A percentile compares a stretch with the other conserved stretches of the same genome.
These are phyloP conservation scores for Drosophila stalkeri DNA, from an alignment of 2,888 invertebrate genomes.

Conservation along the genomic window DNA sequence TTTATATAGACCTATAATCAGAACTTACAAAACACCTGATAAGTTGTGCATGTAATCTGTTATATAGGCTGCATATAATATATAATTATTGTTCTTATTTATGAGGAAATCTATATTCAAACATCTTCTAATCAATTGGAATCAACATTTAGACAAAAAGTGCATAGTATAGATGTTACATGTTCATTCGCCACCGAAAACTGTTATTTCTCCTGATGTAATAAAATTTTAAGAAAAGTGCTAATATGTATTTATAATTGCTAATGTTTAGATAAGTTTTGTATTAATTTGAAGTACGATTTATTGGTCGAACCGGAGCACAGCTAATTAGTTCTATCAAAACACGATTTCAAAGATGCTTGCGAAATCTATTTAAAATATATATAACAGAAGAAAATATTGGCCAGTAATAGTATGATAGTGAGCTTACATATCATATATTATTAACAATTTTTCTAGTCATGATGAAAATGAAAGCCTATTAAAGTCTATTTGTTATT, in stretches of 20 bases:
- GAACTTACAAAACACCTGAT: background rate
- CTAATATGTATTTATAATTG: too few species aligned
- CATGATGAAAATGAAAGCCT: too few species aligned
- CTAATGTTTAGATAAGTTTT: too few species aligned
- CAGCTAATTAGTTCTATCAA: too few species aligned
- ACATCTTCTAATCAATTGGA: conserved; percentile 1
- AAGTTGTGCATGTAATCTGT: background rate
- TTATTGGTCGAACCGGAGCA: too few species aligned
- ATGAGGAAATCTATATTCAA: background rate
- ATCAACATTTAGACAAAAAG: background rate
- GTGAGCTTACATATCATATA: too few species aligned
- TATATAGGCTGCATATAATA: background rate
- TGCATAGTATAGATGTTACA: background rate
- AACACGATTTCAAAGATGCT: too few species aligned
- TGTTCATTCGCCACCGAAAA: background rate
- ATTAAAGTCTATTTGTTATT: background rate
- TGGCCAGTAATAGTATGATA: too few species aligned
- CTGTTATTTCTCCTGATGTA: background rate
- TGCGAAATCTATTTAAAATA: too few species aligned
- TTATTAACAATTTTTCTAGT: too few species aligned
- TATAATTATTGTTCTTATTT: conserved; percentile 4
- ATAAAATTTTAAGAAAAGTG: background rate
- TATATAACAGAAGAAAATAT: too few species aligned
- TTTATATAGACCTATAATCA: conserved; percentile 6
- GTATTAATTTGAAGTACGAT: too few species aligned